Percentiles rank a stretch among this genome's conserved stretches.
phyloP scores from a whole-genome alignment of 2,797 vertebrate genomes.

The Telmatherina bonti region DNA sequence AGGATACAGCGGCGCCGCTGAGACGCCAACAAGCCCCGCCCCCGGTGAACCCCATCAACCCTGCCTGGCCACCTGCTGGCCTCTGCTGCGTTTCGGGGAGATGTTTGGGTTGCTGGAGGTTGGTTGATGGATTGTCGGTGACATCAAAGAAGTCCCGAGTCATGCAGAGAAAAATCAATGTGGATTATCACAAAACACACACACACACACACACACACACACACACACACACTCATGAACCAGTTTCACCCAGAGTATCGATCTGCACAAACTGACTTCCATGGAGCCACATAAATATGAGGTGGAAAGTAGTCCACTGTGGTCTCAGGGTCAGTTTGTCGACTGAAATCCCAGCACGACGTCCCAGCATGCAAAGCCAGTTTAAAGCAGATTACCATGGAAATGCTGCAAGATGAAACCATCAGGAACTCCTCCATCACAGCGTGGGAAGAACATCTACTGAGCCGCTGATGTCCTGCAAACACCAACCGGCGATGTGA shows the following conservation, averaged over 20 bases:
- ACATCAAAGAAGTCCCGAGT: constrained; percentile 22
- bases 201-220: too few relatives aligned
- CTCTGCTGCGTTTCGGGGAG: background rate
- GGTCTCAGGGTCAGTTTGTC: background rate
- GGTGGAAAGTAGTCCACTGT: background rate
- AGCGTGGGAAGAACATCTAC: too few relatives aligned
- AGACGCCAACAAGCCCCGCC: too few relatives aligned
- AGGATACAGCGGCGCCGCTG: too few relatives aligned
- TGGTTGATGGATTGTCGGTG: background rate
- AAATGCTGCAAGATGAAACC: too few relatives aligned
- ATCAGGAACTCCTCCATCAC: too few relatives aligned
- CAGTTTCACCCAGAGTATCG: constrained; percentile 19
- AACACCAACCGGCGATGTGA: too few relatives aligned
- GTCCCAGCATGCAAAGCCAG: too few relatives aligned
- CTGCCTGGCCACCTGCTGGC: background rate
- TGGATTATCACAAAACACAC: constrained; percentile 12
- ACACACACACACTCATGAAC: too few relatives aligned
- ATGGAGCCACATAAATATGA: constrained; percentile 1
- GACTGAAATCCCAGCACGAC: background rate
- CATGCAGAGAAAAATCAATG: constrained; percentile 24
- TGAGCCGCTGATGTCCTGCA: too few relatives aligned
- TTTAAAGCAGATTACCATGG: too few relatives aligned
- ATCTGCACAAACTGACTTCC: constrained; percentile 25
- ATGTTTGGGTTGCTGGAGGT: background rate
- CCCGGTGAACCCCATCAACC: too few relatives aligned